These are phyloP conservation scores for Heteromyza rotundicornis DNA, from an alignment of 2,888 invertebrate species.

Conservation along the genomic window DNA sequence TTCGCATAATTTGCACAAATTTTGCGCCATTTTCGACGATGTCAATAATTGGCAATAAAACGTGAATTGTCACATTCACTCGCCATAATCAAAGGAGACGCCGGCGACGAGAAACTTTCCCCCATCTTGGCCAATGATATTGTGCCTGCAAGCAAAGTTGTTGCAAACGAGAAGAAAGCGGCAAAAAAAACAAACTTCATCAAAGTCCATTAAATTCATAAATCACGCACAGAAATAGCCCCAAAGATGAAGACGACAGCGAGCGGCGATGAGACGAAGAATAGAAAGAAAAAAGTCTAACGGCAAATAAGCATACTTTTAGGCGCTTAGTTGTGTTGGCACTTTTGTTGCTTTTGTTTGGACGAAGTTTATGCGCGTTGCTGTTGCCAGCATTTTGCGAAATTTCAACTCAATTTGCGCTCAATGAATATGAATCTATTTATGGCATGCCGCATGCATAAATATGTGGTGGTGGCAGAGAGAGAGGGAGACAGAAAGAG, in stretches of 20 bases:
- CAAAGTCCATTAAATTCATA: slow-evolving; percentile 59
- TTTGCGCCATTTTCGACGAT: not conserved
- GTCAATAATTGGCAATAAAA: slow-evolving; percentile 6
- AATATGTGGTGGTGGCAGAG: not conserved
- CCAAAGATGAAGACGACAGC: not conserved
- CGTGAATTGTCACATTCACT: not conserved
- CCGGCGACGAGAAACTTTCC: not conserved
- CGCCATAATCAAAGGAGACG: not conserved
- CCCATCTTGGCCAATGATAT: not conserved
- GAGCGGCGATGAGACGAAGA: not conserved
- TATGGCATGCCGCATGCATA: not conserved
- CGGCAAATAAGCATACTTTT: not conserved
- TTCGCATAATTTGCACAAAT: not conserved
- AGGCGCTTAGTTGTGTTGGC: not conserved
- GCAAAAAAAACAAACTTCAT: slow-evolving; percentile 42
- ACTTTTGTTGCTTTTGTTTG: not conserved
- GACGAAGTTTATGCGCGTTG: not conserved
- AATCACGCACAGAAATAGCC: slow-evolving; percentile 48
- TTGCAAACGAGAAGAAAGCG: not conserved
- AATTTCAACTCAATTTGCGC: slow-evolving; percentile 3
- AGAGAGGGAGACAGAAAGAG: not conserved
- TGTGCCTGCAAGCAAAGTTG: not conserved
- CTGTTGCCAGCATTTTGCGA: not conserved
- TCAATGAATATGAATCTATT: slow-evolving; percentile 4
- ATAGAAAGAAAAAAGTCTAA: not conserved